Conservation (phyloP, 2,888 invertebrate species). For the Drosophila setosimentum region DNA sequence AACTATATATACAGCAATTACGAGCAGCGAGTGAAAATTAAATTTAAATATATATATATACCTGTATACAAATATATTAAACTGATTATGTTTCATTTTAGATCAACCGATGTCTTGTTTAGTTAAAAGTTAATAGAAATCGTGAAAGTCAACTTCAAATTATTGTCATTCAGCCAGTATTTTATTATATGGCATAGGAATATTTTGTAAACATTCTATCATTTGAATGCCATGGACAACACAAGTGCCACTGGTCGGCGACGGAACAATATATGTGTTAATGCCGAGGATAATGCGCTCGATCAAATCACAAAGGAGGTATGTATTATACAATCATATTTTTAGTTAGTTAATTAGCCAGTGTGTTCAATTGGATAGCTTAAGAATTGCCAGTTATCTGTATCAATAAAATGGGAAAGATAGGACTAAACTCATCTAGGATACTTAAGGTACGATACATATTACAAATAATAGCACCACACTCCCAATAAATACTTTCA, state of each 20-base stretch:
- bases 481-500: too few relatives aligned
- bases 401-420: background rate
- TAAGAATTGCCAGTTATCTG: background rate
- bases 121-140: background rate
- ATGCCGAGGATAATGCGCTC: constrained; percentile 98
- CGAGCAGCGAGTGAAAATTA: background rate
- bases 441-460: too few relatives aligned
- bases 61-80: background rate
- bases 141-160: background rate
- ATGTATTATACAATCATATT: constrained; percentile 76
- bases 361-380: background rate
- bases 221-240: constrained; percentile 81
- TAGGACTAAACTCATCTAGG: too few relatives aligned
- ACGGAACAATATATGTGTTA: constrained; percentile 92
- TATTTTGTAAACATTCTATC: background rate
- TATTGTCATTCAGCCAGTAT: background rate
- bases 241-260: constrained; percentile 87
- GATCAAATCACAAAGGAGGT: constrained; percentile 99
- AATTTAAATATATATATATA: too few relatives aligned
- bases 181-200: background rate
- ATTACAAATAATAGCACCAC: too few relatives aligned
- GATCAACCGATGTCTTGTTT: background rate
- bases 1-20: background rate
- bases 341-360: background rate
- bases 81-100: background rate